Evolutionary conservation across 1,140 invertebrate species (phyloP), one percentile per base, ranked within the genome.

Genomic region (Drosophila santomea): DNA sequence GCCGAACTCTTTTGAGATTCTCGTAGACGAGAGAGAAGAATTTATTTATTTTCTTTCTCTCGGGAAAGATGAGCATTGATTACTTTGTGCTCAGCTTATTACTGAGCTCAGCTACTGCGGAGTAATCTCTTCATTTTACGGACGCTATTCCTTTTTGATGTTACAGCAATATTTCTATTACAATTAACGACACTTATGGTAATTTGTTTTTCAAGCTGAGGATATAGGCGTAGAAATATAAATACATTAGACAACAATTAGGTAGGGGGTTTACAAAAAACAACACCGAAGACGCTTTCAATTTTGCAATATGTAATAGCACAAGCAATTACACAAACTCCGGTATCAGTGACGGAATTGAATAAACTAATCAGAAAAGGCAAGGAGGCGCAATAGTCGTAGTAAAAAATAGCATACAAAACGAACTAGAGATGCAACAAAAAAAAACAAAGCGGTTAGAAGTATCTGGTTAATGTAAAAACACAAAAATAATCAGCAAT

Each of bases 221-320:
- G 60, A 60, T 50, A 59, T 28, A 28, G 78, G 17, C 67, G 73
- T 80, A 69, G 81, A 85, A 84, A 80, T 69, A 78, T 32, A 77
- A 77, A 84, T 84, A 85, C 77, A 84, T 77, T 77, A 80, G 67
- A 77, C 80, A 84, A 72, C 71, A 78, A 84, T 73, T 64, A 44
- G 78, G 36, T 52, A 51, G 69, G 41, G 62, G 35, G 50, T 59
- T 72, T 36, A 66, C 59, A 35, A 75, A 68, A 60, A 62, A 57
- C 20, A 41, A 38, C 15, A 32, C n/a, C 5, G 44, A 61, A 59
- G 45, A 66, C 44, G 62, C 57, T 66, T 66, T 57, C 47, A 82
- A 67, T 64, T 83, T 79, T 84, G 76, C 72, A 84, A 77, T 80
- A 84, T 80, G 77, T 80, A 85, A 85, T 85, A 80, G 52, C 56